Base-by-base conservation (phyloP, 2,797 vertebrate genomes). In the Anas georgica region DNA sequence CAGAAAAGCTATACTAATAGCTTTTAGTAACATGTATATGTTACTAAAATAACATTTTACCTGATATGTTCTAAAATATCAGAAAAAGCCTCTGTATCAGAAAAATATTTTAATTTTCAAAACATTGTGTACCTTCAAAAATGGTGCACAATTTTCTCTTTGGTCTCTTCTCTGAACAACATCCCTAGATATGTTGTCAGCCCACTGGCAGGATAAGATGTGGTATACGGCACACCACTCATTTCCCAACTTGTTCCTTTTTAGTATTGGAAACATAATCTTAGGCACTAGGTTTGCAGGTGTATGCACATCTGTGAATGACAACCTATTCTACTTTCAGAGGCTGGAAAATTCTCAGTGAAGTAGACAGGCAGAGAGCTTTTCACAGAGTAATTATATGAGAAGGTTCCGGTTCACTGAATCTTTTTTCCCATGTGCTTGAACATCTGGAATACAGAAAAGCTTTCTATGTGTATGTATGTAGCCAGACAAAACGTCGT, bases 371-470 rank as follows among this genome's bases (percentile, higher is more conserved):
- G 69, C 72, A 89, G 75, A 96, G 35, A 95, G 56, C 78, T 95
- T 96, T 77, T 93, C 76, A 94, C 72, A 85, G 88, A 96, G 83
- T 94, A 96, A 97, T 93, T 81, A 25, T 88, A 91, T 88, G 55
- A 86, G 87, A 77, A 93, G 25, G 63, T 93, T 97, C 92, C 84
- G 86, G 20, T 76, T 96, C 94, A 93, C 50, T n/a, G 17, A 91
- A 59, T 84, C 81, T 89, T 95, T 95, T 95, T 94, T 91, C 94
- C 96, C 90, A 45, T 96, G 93, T 97, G 95, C 48, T 91, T 86
- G 26, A 96, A 97, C 96, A 97, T 93, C 95, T 97, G 95, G 83
- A 91, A 94, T 79, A 85, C 21, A 29, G 92, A 79, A 84, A 86
- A 96, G 54, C 4, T 56, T 85, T 85, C 80, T 72, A 1, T 56